These are phyloP conservation scores for Salarias fasciatus DNA, from an alignment of 2,797 vertebrate genomes.

Conservation along the genomic window DNA sequence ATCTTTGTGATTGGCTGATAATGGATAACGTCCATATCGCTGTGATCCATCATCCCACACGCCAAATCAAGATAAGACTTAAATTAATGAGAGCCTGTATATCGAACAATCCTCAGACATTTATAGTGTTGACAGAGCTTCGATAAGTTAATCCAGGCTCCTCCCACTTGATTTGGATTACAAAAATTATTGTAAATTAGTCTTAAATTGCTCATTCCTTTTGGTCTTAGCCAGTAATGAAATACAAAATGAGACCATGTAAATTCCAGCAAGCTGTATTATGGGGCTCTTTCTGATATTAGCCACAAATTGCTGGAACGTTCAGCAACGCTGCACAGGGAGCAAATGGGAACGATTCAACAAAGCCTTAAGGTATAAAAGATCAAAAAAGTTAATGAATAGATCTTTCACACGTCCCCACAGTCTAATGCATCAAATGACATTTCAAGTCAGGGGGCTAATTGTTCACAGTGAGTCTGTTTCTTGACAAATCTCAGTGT, in stretches of 20 bases:
- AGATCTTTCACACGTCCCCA: constrained; percentile 10
- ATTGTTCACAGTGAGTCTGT: constrained; percentile 25
- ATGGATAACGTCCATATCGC: constrained; percentile 22
- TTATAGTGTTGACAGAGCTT: constrained; percentile 1
- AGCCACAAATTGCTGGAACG: not conserved
- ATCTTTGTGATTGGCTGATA: constrained; percentile 38
- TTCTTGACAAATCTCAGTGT: constrained; percentile 30
- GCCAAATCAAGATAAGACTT: not conserved
- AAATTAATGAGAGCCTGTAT: constrained; percentile 3
- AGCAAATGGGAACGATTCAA: constrained; percentile 8
- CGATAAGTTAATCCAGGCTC: not conserved
- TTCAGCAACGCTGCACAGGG: constrained; percentile 7
- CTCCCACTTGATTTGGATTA: too few species aligned
- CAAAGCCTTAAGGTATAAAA: constrained; percentile 2
- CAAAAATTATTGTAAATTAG: too few species aligned
- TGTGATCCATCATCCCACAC: too few species aligned
- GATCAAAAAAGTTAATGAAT: constrained; percentile 25
- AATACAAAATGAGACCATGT: not conserved
- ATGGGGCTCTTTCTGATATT: too few species aligned
- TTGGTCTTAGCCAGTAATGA: not conserved
- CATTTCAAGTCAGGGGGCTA: constrained; percentile 38
- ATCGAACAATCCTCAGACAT: constrained; percentile 3
- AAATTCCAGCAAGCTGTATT: not conserved
- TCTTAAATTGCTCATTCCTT: not conserved
- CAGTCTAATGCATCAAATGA: constrained; percentile 23